Evolutionary conservation across 2,113 vertebrate genomes (phyloP).

Genomic region (Steatornis caripensis): DNA sequence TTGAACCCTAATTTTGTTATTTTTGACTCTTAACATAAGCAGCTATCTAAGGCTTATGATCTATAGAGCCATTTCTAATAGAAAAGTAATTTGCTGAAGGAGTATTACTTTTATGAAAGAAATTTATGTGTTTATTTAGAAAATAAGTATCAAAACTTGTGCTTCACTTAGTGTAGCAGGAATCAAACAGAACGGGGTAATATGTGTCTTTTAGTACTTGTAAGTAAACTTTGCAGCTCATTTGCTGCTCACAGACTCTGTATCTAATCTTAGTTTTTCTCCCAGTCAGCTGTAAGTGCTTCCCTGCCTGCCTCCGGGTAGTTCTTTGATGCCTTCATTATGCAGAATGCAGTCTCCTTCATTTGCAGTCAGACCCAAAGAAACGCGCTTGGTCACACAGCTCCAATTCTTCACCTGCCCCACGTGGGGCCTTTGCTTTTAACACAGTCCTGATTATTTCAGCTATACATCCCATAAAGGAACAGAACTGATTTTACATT

Average conservation of each 20-base stretch:
- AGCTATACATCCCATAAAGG: neutral
- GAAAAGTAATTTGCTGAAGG: neutral
- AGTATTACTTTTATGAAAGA: neutral
- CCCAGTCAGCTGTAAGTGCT: neutral
- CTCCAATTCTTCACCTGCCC: neutral
- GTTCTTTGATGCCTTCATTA: neutral
- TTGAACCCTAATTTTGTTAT: neutral
- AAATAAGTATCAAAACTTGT: neutral
- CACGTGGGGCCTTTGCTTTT: neutral
- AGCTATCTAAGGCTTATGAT: neutral
- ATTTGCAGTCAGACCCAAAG: neutral
- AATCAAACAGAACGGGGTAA: neutral
- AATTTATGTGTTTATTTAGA: neutral
- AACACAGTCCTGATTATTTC: neutral
- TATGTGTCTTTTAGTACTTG: neutral
- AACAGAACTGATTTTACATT: neutral
- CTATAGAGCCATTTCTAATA: neutral
- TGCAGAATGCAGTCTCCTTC: neutral
- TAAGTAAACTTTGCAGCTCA: neutral
- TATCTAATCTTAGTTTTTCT: neutral
- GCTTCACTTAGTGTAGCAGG: neutral
- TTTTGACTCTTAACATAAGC: neutral
- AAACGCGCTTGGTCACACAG: neutral
- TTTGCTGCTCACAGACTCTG: neutral
- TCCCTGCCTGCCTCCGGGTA: neutral